phyloP scores from a whole-genome alignment of 2,888 invertebrate species.

The Epirrhoe alternata region DNA sequence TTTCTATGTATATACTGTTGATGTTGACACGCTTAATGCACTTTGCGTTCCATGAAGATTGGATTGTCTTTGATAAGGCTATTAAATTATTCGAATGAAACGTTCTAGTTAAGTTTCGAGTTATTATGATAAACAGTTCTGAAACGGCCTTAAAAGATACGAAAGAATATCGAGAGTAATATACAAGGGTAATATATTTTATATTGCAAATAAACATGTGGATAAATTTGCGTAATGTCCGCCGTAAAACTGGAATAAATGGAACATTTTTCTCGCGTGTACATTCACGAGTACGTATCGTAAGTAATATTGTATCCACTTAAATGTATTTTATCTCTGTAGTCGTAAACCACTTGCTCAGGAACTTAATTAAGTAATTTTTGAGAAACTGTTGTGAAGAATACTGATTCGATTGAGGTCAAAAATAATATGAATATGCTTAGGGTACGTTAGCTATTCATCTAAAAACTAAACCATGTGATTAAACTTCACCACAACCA shows the following conservation, averaged over 20 bases:
- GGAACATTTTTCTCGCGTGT: slow-evolving; percentile 47
- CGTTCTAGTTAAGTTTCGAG: not conserved
- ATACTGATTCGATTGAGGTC: not conserved
- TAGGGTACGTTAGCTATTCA: too few species aligned
- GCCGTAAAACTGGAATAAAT: slow-evolving; percentile 80
- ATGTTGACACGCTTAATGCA: too few species aligned
- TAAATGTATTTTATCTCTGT: slow-evolving; percentile 10
- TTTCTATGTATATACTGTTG: too few species aligned
- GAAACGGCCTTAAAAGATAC: slow-evolving; percentile 43
- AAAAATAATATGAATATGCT: not conserved
- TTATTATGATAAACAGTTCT: not conserved
- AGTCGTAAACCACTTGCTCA: not conserved
- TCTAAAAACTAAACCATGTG: too few species aligned
- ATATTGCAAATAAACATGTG: slow-evolving; percentile 83
- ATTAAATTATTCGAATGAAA: too few species aligned
- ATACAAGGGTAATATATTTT: slow-evolving; percentile 73
- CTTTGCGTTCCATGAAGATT: too few species aligned
- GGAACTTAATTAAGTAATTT: not conserved
- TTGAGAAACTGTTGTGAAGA: not conserved
- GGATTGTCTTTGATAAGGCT: too few species aligned
- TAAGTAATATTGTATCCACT: slow-evolving; percentile 24
- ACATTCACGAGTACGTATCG: slow-evolving; percentile 26
- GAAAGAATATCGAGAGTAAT: slow-evolving; percentile 52
- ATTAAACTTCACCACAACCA: too few species aligned
- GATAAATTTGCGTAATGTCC: slow-evolving; percentile 81